phyloP scores from a whole-genome alignment of 1,140 invertebrate genomes.

The Meteorus sp. region DNA sequence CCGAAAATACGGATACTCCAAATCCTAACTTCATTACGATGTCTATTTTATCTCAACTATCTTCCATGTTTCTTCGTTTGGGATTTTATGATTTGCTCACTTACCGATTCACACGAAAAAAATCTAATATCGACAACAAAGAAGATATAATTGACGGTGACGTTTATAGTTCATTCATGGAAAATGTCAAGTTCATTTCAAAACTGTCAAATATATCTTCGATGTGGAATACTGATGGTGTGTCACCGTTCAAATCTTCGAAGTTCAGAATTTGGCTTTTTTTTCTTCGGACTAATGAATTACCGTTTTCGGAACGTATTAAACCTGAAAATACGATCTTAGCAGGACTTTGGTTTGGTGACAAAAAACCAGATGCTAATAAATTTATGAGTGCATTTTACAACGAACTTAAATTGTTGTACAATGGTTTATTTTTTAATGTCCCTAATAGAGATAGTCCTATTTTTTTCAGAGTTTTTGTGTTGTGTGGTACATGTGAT shows the following conservation, averaged over 20 bases:
- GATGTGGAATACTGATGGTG: slow-evolving; percentile 17
- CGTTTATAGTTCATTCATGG: not conserved
- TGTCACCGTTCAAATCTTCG: slow-evolving; percentile 13
- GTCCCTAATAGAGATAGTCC: not conserved
- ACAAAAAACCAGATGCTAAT: not conserved
- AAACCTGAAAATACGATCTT: slow-evolving; percentile 20
- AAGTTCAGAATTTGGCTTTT: slow-evolving; percentile 23
- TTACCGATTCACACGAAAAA: not conserved
- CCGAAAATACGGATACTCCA: not conserved
- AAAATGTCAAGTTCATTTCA: not conserved
- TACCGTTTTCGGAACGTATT: slow-evolving; percentile 4
- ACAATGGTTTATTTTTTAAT: slow-evolving; percentile 5
- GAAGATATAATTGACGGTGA: slow-evolving; percentile 20
- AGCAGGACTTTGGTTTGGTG: slow-evolving; percentile 26
- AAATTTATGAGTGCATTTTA: slow-evolving; percentile 1
- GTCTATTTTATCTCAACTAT: not conserved
- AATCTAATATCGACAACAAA: not conserved
- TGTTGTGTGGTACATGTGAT: slow-evolving; percentile 12
- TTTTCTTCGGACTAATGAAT: slow-evolving; percentile 18
- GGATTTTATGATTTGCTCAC: not conserved
- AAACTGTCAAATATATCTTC: slow-evolving; percentile 11
- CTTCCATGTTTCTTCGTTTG: not conserved
- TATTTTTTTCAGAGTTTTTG: not conserved
- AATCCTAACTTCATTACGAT: not conserved
- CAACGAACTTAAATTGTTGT: not conserved